Percentiles rank a stretch among this genome's conserved stretches.
Conservation (phyloP, 2,113 vertebrate genomes). For the Gadus macrocephalus region DNA sequence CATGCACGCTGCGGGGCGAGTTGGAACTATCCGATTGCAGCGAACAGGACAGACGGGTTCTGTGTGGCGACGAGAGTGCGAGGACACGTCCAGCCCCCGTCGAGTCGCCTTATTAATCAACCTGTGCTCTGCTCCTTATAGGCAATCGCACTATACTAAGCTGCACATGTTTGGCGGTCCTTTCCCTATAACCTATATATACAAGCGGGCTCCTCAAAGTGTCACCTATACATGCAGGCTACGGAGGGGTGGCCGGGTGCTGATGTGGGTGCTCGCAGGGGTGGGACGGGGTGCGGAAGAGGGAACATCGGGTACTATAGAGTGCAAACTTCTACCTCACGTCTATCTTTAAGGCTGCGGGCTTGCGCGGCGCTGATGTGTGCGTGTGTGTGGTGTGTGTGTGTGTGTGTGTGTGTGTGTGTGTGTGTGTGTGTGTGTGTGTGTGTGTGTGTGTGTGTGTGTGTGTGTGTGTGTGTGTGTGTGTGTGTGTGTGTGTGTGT, state of each 20-base stretch:
- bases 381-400: neutral
- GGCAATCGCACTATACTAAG: too few species aligned
- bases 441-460: neutral
- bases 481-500: neutral
- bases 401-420: neutral
- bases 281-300: neutral
- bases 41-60: conserved; percentile 69
- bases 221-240: too few species aligned
- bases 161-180: too few species aligned
- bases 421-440: conserved; percentile 5
- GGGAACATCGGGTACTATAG: conserved; percentile 11
- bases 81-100: neutral
- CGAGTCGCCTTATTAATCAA: too few species aligned
- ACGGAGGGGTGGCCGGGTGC: neutral
- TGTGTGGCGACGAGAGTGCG: neutral
- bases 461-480: conserved; percentile 3
- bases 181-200: too few species aligned
- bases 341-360: neutral
- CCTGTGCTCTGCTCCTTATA: too few species aligned
- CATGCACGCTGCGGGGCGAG: conserved; percentile 17
- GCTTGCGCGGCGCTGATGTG: too few species aligned
- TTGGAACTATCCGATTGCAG: conserved; percentile 45
- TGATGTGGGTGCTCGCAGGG: neutral
- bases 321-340: neutral
- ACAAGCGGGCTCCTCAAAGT: too few species aligned